Evolutionary conservation across 1,140 invertebrate genomes (phyloP), one percentile per base, ranked within the genome.

Genomic region (Parapsyche elsis): DNA sequence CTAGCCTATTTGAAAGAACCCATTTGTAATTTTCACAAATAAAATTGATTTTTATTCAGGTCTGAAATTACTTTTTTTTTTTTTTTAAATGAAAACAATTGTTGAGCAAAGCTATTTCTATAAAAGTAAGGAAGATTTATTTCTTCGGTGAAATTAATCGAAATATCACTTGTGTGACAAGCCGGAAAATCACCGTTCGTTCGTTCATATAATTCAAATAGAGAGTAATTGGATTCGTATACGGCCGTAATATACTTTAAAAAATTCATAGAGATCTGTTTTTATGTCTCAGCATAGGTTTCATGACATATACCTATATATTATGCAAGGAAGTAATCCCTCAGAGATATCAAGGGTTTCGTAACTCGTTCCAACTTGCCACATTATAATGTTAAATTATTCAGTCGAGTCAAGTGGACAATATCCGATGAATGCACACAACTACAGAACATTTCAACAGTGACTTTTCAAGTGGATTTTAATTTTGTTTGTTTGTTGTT

Each of bases 361-460:
- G 9, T 7, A 61, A 61, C 57, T 61, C 57, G 57, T 61, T 61
- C 57, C 21, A 61, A 61, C 57, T 61, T 61, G 57, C 57, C 57
- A 61, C 57, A 61, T 19, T 61, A 61, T 61, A 61, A 61, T 61
- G 57, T 61, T 61, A 19, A 61, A 61, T 61, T 61, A 61, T 61
- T 61, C 57, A 19, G 57, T 61, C 21, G 57, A 61, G 57, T 19
- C 9, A 61, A 61, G 57, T 61, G 57, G 57, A 61, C 57, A 61
- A 61, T 61, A 19, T 21, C 9, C 21, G 16, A 61, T 7, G 57
- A 19, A 61, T 61, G 16, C 30, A 38, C 30, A 38, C 30, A 7
- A 7, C 30, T 4, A 38, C 1, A 38, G 30, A 38, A 38, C 1
- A 38, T 38, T 4, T 38, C 30, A 7, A 38, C 2, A 7, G 7